phyloP scores from a whole-genome alignment of 2,888 invertebrate genomes.

The Tetragonula carbonaria region DNA sequence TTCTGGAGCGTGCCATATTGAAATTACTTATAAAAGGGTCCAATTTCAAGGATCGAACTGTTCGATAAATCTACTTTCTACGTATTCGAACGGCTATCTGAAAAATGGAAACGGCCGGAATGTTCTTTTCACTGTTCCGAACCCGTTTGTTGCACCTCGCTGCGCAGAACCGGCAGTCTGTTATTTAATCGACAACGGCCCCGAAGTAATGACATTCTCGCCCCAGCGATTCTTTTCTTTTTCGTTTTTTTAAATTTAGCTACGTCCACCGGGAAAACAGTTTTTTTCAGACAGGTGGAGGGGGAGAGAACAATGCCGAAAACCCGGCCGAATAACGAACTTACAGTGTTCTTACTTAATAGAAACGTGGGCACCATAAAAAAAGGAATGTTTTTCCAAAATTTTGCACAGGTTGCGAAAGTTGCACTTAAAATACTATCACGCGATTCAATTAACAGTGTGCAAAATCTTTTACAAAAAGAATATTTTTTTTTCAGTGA shows the following conservation, averaged over 20 bases:
- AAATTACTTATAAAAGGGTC: too few relatives aligned
- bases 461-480: too few relatives aligned
- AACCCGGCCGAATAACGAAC: constrained; percentile 15
- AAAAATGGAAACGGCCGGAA: constrained; percentile 31
- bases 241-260: constrained; percentile 16
- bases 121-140: neutral
- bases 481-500: too few relatives aligned
- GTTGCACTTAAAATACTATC: too few relatives aligned
- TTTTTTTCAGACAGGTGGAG: neutral
- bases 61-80: neutral
- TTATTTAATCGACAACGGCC: constrained; percentile 40
- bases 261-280: constrained; percentile 22
- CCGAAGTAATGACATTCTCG: constrained; percentile 31
- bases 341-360: neutral
- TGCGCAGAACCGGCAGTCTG: neutral
- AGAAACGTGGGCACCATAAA: too few relatives aligned
- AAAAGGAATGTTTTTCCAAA: too few relatives aligned
- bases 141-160: neutral
- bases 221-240: constrained; percentile 32
- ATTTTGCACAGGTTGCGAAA: too few relatives aligned
- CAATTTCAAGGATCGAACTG: too few relatives aligned
- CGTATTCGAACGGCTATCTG: constrained; percentile 13
- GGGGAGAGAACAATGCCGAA: constrained; percentile 11
- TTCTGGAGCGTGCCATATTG: too few relatives aligned
- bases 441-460: too few relatives aligned